Evolutionary conservation across 2,113 vertebrate genomes (phyloP).

Genomic region (Dromaius novaehollandiae): DNA sequence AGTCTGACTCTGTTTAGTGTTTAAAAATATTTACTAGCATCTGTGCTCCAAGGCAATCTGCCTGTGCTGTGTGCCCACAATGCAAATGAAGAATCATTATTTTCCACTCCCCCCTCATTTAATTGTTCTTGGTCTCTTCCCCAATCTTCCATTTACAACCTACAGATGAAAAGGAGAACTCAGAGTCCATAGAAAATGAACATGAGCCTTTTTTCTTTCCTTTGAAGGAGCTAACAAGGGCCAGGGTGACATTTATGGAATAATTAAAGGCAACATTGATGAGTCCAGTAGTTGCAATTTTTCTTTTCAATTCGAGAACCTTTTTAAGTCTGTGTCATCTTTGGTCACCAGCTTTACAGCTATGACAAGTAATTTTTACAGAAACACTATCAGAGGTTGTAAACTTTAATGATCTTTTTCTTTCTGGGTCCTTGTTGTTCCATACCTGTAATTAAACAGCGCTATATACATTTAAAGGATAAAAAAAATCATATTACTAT

Average conservation of each 20-base stretch:
- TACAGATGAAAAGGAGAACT: not conserved
- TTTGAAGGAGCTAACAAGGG: conserved; percentile 42
- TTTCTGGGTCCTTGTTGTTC: not conserved
- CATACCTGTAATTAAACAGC: conserved; percentile 58
- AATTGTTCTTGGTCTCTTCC: not conserved
- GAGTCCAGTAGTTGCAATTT: not conserved
- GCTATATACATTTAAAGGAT: conserved; percentile 45
- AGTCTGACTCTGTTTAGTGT: not conserved
- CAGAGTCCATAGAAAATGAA: not conserved
- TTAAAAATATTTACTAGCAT: not conserved
- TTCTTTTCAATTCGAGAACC: conserved; percentile 17
- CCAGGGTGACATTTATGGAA: conserved; percentile 35
- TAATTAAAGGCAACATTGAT: conserved; percentile 65
- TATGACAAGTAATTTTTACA: conserved; percentile 68
- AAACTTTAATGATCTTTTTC: conserved; percentile 73
- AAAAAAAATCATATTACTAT: conserved; percentile 64
- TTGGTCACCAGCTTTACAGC: conserved; percentile 68
- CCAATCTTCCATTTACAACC: not conserved
- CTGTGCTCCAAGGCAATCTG: not conserved
- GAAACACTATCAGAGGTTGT: conserved; percentile 59
- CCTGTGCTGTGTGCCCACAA: not conserved
- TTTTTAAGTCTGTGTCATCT: conserved; percentile 62
- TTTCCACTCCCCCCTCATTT: not conserved
- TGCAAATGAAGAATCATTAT: not conserved
- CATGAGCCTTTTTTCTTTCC: not conserved